A percentile compares a stretch with the other conserved stretches of the same genome.
Conservation (phyloP, 1,140 invertebrate genomes). For the Maniola jurtina region DNA sequence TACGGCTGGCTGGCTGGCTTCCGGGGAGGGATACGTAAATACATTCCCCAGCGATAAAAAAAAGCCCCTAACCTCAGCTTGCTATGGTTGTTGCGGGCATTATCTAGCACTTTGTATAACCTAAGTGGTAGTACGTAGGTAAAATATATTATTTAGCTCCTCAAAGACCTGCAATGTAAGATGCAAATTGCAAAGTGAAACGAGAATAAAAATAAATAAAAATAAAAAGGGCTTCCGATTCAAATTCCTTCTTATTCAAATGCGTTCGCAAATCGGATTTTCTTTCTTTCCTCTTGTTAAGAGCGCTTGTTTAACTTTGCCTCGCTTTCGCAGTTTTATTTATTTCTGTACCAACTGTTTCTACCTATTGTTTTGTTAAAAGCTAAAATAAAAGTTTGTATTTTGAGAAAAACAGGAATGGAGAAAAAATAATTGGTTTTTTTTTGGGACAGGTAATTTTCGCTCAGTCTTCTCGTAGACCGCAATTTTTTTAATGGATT, state of each 20-base stretch:
- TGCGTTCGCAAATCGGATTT: conserved; percentile 63
- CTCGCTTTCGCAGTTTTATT: conserved; percentile 42
- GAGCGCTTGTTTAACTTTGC: conserved; percentile 58
- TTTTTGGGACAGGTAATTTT: too few species aligned
- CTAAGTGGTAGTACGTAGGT: too few species aligned
- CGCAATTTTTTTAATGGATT: too few species aligned
- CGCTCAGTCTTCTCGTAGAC: neutral
- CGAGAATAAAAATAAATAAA: conserved; percentile 24
- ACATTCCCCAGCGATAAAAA: too few species aligned
- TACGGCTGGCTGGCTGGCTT: too few species aligned
- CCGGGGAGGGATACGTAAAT: too few species aligned
- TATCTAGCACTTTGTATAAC: too few species aligned
- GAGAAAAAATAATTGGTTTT: too few species aligned
- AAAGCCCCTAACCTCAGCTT: too few species aligned
- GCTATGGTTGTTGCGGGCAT: too few species aligned
- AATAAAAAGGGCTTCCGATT: conserved; percentile 31
- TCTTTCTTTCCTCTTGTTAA: conserved; percentile 60
- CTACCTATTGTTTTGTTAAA: conserved; percentile 16
- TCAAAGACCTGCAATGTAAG: conserved; percentile 2
- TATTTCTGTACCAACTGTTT: conserved; percentile 16
- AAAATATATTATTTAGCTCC: neutral
- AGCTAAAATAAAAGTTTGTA: conserved; percentile 41
- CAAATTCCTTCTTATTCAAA: conserved; percentile 63
- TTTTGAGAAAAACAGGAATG: neutral
- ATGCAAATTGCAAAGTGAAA: conserved; percentile 14